Evolutionary conservation across 2,113 vertebrate genomes (phyloP), one percentile per base, ranked within the genome.

Genomic region (Pipa parva): DNA sequence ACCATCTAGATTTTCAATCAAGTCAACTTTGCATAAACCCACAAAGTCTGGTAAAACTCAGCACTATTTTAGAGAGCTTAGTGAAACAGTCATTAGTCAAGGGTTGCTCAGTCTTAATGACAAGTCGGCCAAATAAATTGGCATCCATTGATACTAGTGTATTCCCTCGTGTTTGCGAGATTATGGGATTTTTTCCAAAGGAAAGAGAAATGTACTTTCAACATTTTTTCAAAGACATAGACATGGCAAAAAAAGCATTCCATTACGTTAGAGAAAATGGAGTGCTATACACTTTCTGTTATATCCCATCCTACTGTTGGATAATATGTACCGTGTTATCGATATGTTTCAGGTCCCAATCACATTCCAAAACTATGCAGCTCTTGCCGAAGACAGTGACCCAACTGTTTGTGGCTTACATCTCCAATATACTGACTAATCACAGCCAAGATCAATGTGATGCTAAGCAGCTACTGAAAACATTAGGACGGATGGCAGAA

Each of bases 291-390:
- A 52, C 49, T 3, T 63, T 63, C 31, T 54, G 62, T 52, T 63
- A 55, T 46, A 67, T 75, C 48, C 89, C 89, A 1, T 74, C 73
- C 18, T 90, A 86, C 65, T 89, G 86, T 74, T 90, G 88, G 27
- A 33, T 56, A 9, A 12, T 33, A 5, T 56, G 27, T 29, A 56
- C 27, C 9, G 54, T 56, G 7, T 33, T 56, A 33, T 31, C 54
- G n/a, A 21, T 56, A 28, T 56, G 54, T 20, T 56, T 56, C 22
- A 56, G 13, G 21, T 9, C 20, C 17, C 48, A 50, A 24, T 22
- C 48, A 50, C 8, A 17, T 31, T 11, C 20, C 8, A 4, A 18
- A 42, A 31, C 7, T 1, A 61, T 37, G 5, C 9, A 69, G 13
- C 54, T 33, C 10, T 68, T 79, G 9, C 84, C 87, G 1, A 78